Evolutionary conservation across 2,797 vertebrate genomes (phyloP), one percentile per base, ranked within the genome.

Genomic region (Sparus aurata): DNA sequence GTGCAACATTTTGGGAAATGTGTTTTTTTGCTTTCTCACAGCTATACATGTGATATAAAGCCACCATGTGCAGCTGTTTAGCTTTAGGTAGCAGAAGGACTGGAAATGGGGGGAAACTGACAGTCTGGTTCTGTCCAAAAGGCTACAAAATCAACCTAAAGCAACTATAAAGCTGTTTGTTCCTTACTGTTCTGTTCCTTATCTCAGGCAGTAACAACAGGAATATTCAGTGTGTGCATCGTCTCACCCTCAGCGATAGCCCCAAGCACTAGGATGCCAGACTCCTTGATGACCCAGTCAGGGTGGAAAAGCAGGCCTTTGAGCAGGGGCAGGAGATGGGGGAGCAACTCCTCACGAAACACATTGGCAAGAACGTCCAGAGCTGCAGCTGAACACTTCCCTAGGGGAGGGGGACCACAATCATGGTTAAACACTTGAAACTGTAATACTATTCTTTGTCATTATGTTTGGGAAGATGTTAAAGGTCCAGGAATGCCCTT

Each of bases 251-350:
- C 97, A 0, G 98, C 98, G 0, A 98, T 98, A 57, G 97, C 97
- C 0, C 98, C 97, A 69, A 98, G 92, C 20, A 99, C 98, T 6
- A 99, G 94, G 79, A 99, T 99, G 46, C 98, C 98, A 0, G 97
- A 98, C 89, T 99, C 98, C 78, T 99, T 99, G 87, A 98, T 95
- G 73, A 99, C 97, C 98, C 98, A 99, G 90, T 99, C 97, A 0
- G 96, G 97, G 87, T 98, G 97, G 90, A 99, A 99, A 2, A 99
- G 96, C 45, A 99, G 93, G 63, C 96, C 97, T 88, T 98, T 99
- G 18, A 99, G 96, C 65, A 98, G 93, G 0, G 96, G 97, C 1
- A 99, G 94, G 1, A 99, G 93, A 72, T 99, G 97, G 0, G 97
- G 97, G 8, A 98, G 95, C 77, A 98, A 82, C 49, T 98, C 97